Conservation (phyloP, 2,888 invertebrate species). For the Sympetrum striolatum region DNA sequence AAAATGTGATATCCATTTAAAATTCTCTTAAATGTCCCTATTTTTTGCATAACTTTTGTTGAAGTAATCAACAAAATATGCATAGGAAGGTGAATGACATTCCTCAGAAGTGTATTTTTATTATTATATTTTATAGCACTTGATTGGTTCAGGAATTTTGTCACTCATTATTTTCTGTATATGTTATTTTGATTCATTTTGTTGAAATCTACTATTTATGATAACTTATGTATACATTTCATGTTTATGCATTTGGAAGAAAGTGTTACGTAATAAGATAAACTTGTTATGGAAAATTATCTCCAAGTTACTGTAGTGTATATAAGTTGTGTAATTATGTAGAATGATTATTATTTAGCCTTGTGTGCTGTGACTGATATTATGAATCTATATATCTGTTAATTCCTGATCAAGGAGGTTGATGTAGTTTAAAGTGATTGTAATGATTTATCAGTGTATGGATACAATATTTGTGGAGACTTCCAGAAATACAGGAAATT, state of each 20-base stretch:
- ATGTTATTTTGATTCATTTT: too few species aligned
- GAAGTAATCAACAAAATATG: too few species aligned
- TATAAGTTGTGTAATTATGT: neutral
- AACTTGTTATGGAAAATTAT: neutral
- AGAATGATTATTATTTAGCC: neutral
- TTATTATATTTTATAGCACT: too few species aligned
- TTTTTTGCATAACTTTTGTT: too few species aligned
- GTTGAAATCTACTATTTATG: too few species aligned
- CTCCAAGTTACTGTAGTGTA: neutral
- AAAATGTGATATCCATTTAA: too few species aligned
- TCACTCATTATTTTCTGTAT: too few species aligned
- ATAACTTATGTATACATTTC: neutral
- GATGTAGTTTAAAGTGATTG: neutral
- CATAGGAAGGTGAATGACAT: too few species aligned
- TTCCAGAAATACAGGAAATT: neutral
- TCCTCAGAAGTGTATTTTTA: too few species aligned
- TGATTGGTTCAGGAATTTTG: too few species aligned
- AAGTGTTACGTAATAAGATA: neutral
- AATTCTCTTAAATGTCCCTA: too few species aligned
- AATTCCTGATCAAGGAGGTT: neutral
- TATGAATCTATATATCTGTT: neutral
- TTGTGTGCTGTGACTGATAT: neutral
- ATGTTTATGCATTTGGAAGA: neutral
- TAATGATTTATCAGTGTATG: neutral
- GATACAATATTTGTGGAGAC: neutral